Evolutionary conservation across 1,140 invertebrate genomes (phyloP), one percentile per base, ranked within the genome.

Genomic region (Anastrepha ludens): DNA sequence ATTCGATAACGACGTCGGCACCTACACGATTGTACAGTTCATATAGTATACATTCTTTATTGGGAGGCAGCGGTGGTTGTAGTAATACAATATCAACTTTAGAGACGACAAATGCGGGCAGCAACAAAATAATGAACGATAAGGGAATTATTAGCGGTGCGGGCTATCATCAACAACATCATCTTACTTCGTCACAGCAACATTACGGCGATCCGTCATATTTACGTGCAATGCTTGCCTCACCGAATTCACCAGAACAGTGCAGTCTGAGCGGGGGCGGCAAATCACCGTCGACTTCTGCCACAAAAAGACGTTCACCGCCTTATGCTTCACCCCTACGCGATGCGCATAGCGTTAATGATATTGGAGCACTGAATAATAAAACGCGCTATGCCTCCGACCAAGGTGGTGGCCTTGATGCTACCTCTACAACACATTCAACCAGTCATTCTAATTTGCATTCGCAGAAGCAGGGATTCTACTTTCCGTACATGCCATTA

Each of bases 21-120:
- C 90, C 91, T 67, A 90, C 93, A 7, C 90, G 91, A 78, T 89
- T 93, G 58, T 93, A 93, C 87, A 96, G 96, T 90, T 96, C 95
- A 89, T 96, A 96, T 93, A 97, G 96, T 93, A 97, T 97, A 93
- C 96, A 96, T 88, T 97, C 96, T 88, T 94, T 97, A 90, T 93
- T 97, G 87, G 96, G 96, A 64, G 94, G 95, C 59, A 94, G 94
- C 87, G 94, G 93, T 74, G 65, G 47, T 55, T 44, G 70, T 20
- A 88, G 89, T 87, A 87, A 89, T 5, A 88, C 88, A n/a, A 88
- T 89, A 2, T 88, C 88, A n/a, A 20, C 87, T 17, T 64, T 60
- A 59, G 7, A 67, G 15, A 59, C 55, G 8, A 15, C 29, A 39
- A 60, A 39, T 9, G 11, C 62, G 29, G 29, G 47, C 29, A 55